phyloP scores from a whole-genome alignment of 2,797 vertebrate genomes.

The Ammospiza maritima region DNA sequence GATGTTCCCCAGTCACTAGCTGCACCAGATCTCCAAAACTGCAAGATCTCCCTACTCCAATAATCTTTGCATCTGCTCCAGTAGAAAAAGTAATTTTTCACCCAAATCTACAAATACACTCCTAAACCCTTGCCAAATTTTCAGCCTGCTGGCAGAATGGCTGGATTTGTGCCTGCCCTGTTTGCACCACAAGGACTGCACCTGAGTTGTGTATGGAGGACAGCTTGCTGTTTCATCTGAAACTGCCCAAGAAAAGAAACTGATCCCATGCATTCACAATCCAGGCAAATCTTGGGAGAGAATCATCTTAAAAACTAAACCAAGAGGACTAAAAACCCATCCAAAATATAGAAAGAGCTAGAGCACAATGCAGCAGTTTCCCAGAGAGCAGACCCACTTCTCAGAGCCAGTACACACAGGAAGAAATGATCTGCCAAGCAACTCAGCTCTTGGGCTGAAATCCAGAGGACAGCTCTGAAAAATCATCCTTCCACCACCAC shows the following conservation, averaged over 20 bases:
- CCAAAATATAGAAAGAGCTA: not conserved
- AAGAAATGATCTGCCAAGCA: constrained; percentile 33
- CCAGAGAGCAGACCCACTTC: not conserved
- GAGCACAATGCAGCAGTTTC: constrained; percentile 1
- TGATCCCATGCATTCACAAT: not conserved
- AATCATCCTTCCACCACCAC: constrained; percentile 9
- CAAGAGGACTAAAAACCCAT: not conserved
- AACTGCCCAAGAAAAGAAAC: not conserved
- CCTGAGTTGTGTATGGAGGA: not conserved
- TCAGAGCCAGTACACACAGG: not conserved
- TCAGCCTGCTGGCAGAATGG: not conserved
- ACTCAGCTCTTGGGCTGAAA: constrained; percentile 26
- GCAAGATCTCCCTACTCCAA: not conserved
- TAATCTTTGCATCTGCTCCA: not conserved
- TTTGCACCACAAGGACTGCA: not conserved
- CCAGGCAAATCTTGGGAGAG: not conserved
- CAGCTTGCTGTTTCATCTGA: not conserved
- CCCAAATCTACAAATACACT: not conserved
- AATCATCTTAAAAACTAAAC: not conserved
- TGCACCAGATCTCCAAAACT: not conserved
- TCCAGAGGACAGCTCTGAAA: constrained; percentile 39
- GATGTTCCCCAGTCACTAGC: not conserved
- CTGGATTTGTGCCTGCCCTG: not conserved
- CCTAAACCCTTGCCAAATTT: not conserved
- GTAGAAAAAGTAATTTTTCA: not conserved